These are phyloP conservation scores for Equus przewalskii DNA, from an alignment of 2,113 vertebrate genomes.

Conservation along the genomic window DNA sequence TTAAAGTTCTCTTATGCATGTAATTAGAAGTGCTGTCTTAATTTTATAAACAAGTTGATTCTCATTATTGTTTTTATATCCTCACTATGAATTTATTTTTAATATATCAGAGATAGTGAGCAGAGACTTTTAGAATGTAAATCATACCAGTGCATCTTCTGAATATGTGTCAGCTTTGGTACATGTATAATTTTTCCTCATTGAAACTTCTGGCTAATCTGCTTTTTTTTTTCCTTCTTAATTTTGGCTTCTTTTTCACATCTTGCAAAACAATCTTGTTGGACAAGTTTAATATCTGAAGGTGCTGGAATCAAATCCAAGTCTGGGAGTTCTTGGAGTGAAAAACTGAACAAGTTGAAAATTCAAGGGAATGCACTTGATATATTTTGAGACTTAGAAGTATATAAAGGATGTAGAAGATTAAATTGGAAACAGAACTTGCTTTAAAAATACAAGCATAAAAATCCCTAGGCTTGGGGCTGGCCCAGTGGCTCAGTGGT, in stretches of 20 bases:
- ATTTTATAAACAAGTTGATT: conserved; percentile 37
- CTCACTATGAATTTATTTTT: conserved; percentile 1
- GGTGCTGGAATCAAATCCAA: conserved; percentile 21
- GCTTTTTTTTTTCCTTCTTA: background rate
- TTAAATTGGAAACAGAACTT: conserved; percentile 26
- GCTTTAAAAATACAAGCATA: conserved; percentile 28
- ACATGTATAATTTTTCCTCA: conserved; percentile 10
- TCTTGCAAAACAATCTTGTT: conserved; percentile 25
- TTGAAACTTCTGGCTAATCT: background rate
- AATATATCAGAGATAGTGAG: background rate
- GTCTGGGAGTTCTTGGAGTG: background rate
- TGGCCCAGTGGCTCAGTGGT: no score
- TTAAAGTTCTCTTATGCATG: background rate
- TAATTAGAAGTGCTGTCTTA: conserved; percentile 8
- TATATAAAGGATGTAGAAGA: conserved; percentile 33
- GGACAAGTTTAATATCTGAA: conserved; percentile 48
- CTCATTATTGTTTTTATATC: background rate
- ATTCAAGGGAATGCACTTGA: conserved; percentile 35
- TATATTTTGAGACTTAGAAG: conserved; percentile 58
- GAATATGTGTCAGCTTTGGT: background rate
- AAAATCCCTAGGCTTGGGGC: background rate
- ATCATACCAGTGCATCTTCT: background rate
- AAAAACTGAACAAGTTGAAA: conserved; percentile 13
- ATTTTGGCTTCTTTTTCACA: background rate
- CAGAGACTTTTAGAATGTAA: background rate